Percentiles rank a stretch among this genome's conserved stretches.
phyloP scores from a whole-genome alignment of 1,140 invertebrate genomes.

The Ceratosolen fusciceps region DNA sequence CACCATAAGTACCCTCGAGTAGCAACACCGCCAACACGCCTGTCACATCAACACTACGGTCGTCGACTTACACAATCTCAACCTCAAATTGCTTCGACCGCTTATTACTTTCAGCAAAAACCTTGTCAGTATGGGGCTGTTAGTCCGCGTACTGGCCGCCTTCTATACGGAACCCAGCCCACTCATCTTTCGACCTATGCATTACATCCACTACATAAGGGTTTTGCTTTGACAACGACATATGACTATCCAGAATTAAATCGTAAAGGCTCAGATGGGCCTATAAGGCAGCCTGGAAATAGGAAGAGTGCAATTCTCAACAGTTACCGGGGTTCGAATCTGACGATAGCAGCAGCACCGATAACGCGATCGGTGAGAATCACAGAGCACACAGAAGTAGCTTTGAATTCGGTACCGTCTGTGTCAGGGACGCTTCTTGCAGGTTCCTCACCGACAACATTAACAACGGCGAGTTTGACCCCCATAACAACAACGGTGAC shows the following conservation, averaged over 20 bases:
- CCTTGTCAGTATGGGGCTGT: constrained; percentile 48
- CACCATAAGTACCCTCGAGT: constrained; percentile 31
- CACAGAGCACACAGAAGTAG: no score
- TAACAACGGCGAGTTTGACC: neutral
- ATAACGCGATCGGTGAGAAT: no score
- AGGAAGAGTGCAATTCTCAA: constrained; percentile 10
- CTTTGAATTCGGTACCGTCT: no score
- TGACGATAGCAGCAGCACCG: constrained; percentile 30
- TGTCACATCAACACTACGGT: constrained; percentile 48
- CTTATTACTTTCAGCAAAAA: constrained; percentile 52
- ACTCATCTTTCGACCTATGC: constrained; percentile 5
- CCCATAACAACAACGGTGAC: neutral
- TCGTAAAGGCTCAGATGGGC: constrained; percentile 11
- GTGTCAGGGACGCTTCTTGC: no score
- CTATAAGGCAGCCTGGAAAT: neutral
- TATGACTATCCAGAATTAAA: constrained; percentile 50
- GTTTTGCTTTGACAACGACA: neutral
- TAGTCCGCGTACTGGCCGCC: constrained; percentile 32
- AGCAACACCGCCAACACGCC: constrained; percentile 22
- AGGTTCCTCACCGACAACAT: no score
- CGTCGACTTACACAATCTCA: constrained; percentile 40
- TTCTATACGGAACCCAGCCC: constrained; percentile 14
- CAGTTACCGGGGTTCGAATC: constrained; percentile 35
- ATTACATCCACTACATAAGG: constrained; percentile 6
- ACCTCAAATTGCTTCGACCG: constrained; percentile 43